Evolutionary conservation across 2,888 invertebrate genomes (phyloP).

Genomic region (Folsomia manolachei): DNA sequence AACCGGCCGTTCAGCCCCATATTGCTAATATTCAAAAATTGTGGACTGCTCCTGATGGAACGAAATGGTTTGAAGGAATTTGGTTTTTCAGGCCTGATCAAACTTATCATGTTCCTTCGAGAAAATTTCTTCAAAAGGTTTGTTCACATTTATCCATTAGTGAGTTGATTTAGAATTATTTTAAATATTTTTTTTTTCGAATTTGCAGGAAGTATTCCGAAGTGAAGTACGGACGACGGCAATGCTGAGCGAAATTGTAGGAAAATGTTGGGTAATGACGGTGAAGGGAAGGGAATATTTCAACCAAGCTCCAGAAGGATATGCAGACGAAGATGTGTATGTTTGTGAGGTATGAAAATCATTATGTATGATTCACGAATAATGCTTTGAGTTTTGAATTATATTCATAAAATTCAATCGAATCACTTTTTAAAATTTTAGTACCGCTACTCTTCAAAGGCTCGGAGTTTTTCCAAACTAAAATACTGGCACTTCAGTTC

Average conservation of each 20-base stretch:
- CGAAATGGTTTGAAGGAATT: conserved; percentile 87
- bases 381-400: no score
- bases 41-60: conserved; percentile 77
- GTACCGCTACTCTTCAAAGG: conserved; percentile 82
- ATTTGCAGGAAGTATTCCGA: conserved; percentile 79
- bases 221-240: conserved; percentile 83
- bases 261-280: conserved; percentile 88
- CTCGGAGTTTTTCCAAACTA: conserved; percentile 89
- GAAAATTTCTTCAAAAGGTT: conserved; percentile 86
- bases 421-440: no score
- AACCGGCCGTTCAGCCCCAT: conserved; percentile 63
- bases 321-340: conserved; percentile 88
- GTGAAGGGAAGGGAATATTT: conserved; percentile 81
- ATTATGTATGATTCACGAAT: no score
- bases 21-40: conserved; percentile 85
- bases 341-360: no score
- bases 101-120: conserved; percentile 90
- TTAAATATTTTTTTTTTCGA: not conserved
- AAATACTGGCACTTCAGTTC: conserved; percentile 63
- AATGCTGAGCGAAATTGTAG: conserved; percentile 78
- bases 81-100: conserved; percentile 89
- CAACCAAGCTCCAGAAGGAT: conserved; percentile 79
- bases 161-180: not conserved
- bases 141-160: no score
- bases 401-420: no score